Base-by-base conservation (phyloP, 2,888 invertebrate genomes). In the Biston betularia region DNA sequence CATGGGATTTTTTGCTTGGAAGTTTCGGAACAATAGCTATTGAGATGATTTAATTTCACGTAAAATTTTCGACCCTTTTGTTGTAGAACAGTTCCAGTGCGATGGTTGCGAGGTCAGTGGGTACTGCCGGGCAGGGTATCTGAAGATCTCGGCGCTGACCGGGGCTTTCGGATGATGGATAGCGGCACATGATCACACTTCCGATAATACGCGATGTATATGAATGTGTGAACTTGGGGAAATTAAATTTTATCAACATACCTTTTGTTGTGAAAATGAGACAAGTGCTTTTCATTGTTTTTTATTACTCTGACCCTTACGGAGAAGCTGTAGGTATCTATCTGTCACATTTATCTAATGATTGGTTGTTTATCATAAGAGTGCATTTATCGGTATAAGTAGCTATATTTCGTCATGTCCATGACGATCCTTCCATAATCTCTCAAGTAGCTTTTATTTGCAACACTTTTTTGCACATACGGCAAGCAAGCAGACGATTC, bases 141-240 rank as follows among this genome's bases (percentile, higher is more conserved):
- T 77, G 72, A 65, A 75, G 76, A 84, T 87, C 85, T 83, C 79
- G 79, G 80, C 75, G 82, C 86, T 87, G 89, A 85, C 86, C 87
- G 81, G 79, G 79, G 72, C 58, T 70, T 77, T 75, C 63, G 74
- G 76, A 82, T 90, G 89, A 91, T 89, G 82, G 86, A 91, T 88
- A 82, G 84, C 80, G 80, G 75, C 75, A 80, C 80, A 63, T 54
- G 71, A 72, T 72, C 49, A 52, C 45, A 72, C 68, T 70, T 62
- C 70, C 69, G 76, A 79, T 87, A 87, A 84, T 82, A 71, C 9
- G 38, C 38, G 9, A 38, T 68, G 68, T 70, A 66, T 71, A 80
- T 58, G 45, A 63, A 12, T 44, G 54, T 42, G 54, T 35, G 38
- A 82, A 79, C 85, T 80, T 83, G 9, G 38, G 38, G 6, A 78